phyloP scores from a whole-genome alignment of 1,140 invertebrate species.

The Heliconius hermathena region DNA sequence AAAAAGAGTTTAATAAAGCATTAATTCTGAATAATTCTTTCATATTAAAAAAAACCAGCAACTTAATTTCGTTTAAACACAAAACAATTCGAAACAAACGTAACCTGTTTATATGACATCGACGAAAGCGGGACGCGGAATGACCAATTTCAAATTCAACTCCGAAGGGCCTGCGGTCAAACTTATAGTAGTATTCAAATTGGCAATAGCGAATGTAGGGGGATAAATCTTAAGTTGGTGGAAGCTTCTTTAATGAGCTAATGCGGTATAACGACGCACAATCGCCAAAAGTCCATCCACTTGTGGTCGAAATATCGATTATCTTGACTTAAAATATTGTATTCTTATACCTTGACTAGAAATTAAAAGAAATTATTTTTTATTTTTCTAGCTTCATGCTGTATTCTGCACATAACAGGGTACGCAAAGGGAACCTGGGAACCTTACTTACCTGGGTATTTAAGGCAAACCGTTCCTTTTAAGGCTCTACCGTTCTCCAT shows the following conservation, averaged over 20 bases:
- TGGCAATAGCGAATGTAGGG: slow-evolving; percentile 41
- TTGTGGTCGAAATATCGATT: background rate
- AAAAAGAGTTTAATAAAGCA: too few species aligned
- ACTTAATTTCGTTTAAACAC: background rate
- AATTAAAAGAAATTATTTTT: too few species aligned
- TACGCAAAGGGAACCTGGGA: too few species aligned
- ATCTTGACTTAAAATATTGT: background rate
- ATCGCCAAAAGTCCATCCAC: background rate
- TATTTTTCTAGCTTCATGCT: too few species aligned
- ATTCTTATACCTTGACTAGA: too few species aligned
- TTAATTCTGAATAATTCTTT: too few species aligned
- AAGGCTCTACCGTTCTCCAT: too few species aligned
- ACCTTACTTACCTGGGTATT: too few species aligned
- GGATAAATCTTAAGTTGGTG: slow-evolving; percentile 50
- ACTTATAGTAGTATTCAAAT: slow-evolving; percentile 53
- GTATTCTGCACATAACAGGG: too few species aligned
- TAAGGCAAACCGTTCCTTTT: too few species aligned
- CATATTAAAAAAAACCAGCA: background rate
- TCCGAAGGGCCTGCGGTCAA: slow-evolving; percentile 31
- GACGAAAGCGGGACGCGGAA: slow-evolving; percentile 26
- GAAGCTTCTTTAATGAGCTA: slow-evolving; percentile 1
- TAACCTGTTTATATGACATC: slow-evolving; percentile 30
- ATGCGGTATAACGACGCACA: background rate
- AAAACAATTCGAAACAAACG: slow-evolving; percentile 17
- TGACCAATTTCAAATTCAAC: slow-evolving; percentile 35